Conservation (phyloP, 2,888 invertebrate genomes). For the Drosophila maculinotata region DNA sequence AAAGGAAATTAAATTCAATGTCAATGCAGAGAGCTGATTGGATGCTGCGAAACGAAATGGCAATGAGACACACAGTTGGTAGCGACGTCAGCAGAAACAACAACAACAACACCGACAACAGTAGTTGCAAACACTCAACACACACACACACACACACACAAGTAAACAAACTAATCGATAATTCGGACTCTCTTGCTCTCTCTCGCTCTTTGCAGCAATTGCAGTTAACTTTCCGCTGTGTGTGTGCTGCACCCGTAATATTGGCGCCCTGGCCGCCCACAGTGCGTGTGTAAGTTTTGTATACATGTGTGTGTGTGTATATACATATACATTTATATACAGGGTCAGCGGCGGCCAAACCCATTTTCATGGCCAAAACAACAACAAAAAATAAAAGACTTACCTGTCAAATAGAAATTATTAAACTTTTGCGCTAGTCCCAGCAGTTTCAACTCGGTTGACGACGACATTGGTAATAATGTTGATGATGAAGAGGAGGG, state of each 20-base stretch:
- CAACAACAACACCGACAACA: constrained; percentile 1
- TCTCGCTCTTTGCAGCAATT: constrained; percentile 47
- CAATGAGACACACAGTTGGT: constrained; percentile 36
- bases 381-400: constrained; percentile 65
- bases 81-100: constrained; percentile 36
- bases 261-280: constrained; percentile 57
- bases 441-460: constrained; percentile 86
- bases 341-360: constrained; percentile 51
- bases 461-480: too few relatives aligned
- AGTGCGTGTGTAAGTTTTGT: not conserved
- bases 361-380: constrained; percentile 54
- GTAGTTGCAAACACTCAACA: constrained; percentile 17
- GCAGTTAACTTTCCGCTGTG: constrained; percentile 42
- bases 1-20: constrained; percentile 43
- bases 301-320: constrained; percentile 12
- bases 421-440: constrained; percentile 95
- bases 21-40: constrained; percentile 37
- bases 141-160: constrained; percentile 20
- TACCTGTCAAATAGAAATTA: constrained; percentile 95
- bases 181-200: constrained; percentile 48
- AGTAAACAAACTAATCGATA: constrained; percentile 71
- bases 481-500: constrained; percentile 57
- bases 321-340: constrained; percentile 16
- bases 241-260: constrained; percentile 49
- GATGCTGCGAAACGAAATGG: constrained; percentile 48